A percentile compares a stretch with the other conserved stretches of the same genome.
phyloP scores from a whole-genome alignment of 2,113 vertebrate genomes.

The Xenus cinereus region DNA sequence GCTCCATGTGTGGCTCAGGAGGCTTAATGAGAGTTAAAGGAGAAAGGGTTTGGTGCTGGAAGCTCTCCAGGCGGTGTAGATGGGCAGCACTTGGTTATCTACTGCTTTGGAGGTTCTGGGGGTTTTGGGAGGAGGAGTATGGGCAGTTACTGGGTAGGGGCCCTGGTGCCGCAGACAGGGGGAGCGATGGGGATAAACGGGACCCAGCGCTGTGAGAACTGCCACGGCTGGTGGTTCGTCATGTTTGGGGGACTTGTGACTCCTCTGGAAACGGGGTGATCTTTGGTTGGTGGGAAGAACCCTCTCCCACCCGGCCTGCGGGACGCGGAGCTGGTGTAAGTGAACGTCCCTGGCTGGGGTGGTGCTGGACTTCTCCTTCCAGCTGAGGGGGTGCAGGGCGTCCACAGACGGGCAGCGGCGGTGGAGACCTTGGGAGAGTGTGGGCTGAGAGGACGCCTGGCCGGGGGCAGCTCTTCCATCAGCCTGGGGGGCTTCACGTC shows the following conservation, averaged over 20 bases:
- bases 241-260: background rate
- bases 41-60: background rate
- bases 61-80: background rate
- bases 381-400: background rate
- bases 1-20: accelerated
- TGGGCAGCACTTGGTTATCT: background rate
- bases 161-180: background rate
- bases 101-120: background rate
- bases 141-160: background rate
- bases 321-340: background rate
- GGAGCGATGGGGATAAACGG: background rate
- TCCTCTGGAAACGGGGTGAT: background rate
- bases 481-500: too few relatives aligned
- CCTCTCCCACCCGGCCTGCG: accelerated
- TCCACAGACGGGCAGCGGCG: accelerated
- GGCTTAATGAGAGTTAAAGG: background rate
- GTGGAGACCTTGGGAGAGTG: background rate
- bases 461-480: background rate
- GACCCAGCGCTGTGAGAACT: background rate
- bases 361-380: background rate
- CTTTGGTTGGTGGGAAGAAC: background rate
- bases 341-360: background rate
- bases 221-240: background rate
- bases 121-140: accelerated
- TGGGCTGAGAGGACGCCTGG: background rate